Conservation (phyloP, 1,140 invertebrate species). For the Artemia franciscana region DNA sequence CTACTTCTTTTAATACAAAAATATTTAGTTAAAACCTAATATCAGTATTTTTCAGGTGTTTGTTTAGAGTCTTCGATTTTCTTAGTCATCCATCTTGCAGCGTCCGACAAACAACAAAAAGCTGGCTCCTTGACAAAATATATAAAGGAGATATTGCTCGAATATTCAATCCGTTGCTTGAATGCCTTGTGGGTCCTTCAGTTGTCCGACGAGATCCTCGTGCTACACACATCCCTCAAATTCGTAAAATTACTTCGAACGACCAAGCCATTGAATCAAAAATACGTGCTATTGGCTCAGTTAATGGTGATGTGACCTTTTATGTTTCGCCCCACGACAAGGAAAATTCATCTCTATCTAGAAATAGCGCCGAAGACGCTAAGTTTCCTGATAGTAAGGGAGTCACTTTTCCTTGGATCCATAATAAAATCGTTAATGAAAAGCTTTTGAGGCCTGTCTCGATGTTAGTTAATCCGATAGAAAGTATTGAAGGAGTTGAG, state of each 20-base stretch:
- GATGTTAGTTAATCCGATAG: conserved; percentile 30
- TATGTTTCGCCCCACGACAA: conserved; percentile 33
- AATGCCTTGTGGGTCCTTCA: background rate
- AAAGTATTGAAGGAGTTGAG: conserved; percentile 13
- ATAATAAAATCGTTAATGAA: conserved; percentile 10
- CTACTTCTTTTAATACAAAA: no score
- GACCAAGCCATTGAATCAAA: conserved; percentile 26
- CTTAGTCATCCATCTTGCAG: background rate
- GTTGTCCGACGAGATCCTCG: background rate
- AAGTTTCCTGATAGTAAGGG: conserved; percentile 26
- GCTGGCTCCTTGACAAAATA: background rate
- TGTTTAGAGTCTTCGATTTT: background rate
- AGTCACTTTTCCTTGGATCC: conserved; percentile 25
- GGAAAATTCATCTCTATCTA: conserved; percentile 15
- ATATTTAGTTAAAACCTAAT: background rate
- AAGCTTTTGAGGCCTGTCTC: conserved; percentile 21
- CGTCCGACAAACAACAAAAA: background rate
- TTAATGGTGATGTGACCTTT: conserved; percentile 63
- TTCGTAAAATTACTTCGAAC: background rate
- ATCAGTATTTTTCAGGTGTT: background rate
- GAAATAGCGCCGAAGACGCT: conserved; percentile 19
- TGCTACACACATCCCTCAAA: background rate
- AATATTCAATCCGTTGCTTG: background rate
- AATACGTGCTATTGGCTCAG: conserved; percentile 63
- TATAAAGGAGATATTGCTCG: background rate